Evolutionary conservation across 1,140 invertebrate species (phyloP), one percentile per base, ranked within the genome.

Genomic region (Drosophila nannoptera): DNA sequence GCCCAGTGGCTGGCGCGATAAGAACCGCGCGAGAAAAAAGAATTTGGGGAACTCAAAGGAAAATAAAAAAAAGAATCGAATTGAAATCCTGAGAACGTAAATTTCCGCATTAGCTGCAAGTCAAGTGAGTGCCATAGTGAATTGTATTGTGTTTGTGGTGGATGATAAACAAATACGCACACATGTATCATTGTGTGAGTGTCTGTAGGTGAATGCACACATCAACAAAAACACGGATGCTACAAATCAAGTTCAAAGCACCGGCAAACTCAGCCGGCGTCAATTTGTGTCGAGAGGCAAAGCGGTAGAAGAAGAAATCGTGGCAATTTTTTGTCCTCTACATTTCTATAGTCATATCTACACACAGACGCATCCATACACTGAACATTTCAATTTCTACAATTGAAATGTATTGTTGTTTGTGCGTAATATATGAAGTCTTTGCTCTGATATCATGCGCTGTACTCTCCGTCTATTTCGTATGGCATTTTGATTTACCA

Each of bases 231-330:
- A 42, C 56, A 58, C 68, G 55, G 65, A 83, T 69, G 80, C 76
- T 73, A 73, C 69, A 84, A 76, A 84, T 86, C 81, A 84, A 77
- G 73, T 80, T 80, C 71, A 71, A 70, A 78, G 61, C 58, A 66
- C 63, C 68, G 63, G 56, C 66, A 53, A 60, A 69, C 46, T 64
- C 66, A 71, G 58, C 63, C 58, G 59, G 33, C 56, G 56, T 64
- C 62, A 70, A 66, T 59, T 50, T 70, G 45, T 70, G 45, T 46
- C 33, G 46, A 64, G 14, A 67, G 38, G 45, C 69, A 56, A 43
- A 12, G 12, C 40, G 5, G 16, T 14, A 50, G 33, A 40, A n/a
- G 9, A 8, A 50, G 2, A 9, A 55, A 61, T 45, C 42, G 36
- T 54, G 11, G 58, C n/a, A 60, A 33, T 48, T 58, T 72, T 67